Percentiles rank a stretch among this genome's conserved stretches.
Conservation (phyloP, 2,113 vertebrate genomes). For the Grammomys dolichurus region DNA sequence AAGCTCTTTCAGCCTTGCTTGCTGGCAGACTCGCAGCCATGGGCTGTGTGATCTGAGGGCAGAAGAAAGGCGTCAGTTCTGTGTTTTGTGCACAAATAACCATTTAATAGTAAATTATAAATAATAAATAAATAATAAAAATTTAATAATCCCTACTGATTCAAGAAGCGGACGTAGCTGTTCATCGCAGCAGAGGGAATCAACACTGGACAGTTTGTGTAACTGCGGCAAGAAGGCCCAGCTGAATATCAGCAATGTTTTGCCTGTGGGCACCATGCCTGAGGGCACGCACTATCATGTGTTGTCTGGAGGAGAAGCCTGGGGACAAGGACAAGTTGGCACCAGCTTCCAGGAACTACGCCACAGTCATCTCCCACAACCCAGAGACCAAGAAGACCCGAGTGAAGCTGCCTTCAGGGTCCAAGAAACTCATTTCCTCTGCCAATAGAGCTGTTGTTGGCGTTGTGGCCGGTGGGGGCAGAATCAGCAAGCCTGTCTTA, state of each 20-base stretch:
- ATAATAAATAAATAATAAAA: too few relatives aligned
- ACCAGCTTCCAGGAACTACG: constrained; percentile 98
- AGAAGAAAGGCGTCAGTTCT: constrained; percentile 93
- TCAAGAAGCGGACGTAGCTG: constrained; percentile 97
- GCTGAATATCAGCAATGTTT: constrained; percentile 98
- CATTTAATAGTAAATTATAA: too few relatives aligned
- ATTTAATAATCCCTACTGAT: constrained; percentile 90
- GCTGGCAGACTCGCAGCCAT: constrained; percentile 86
- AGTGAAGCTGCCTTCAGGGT: constrained; percentile 97
- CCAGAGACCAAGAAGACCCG: constrained; percentile 97
- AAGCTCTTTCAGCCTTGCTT: too few relatives aligned
- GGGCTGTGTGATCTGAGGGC: constrained; percentile 98
- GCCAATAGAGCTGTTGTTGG: constrained; percentile 98
- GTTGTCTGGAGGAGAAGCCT: constrained; percentile 98
- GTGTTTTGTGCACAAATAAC: too few relatives aligned
- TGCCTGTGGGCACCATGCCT: constrained; percentile 97
- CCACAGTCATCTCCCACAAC: constrained; percentile 99
- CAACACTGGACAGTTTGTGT: constrained; percentile 98
- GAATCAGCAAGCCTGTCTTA: constrained; percentile 99
- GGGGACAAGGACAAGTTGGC: constrained; percentile 98
- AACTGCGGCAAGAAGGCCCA: constrained; percentile 99
- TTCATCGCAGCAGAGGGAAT: constrained; percentile 99
- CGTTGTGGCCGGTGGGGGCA: too few relatives aligned
- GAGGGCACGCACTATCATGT: constrained; percentile 93
- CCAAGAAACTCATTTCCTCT: constrained; percentile 98